Evolutionary conservation across 2,113 vertebrate genomes (phyloP).

Genomic region (Sminthopsis crassicaudata): DNA sequence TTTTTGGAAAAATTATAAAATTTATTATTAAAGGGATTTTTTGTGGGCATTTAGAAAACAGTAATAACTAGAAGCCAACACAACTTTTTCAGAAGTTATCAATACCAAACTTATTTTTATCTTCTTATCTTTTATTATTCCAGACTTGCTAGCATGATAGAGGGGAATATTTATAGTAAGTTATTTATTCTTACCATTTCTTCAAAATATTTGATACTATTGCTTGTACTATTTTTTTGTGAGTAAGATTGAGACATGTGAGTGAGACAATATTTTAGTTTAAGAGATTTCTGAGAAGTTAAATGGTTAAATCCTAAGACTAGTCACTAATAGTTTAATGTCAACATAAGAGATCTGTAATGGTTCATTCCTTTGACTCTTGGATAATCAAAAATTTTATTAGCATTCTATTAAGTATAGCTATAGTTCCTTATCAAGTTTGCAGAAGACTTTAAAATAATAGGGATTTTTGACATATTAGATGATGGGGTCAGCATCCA

Average conservation of each 20-base stretch:
- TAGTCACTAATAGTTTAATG: neutral
- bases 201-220: neutral
- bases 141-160: neutral
- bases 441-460: neutral
- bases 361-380: neutral
- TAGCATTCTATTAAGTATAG: neutral
- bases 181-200: neutral
- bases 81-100: neutral
- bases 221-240: neutral
- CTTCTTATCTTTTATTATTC: neutral
- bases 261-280: neutral
- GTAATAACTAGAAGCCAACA: neutral
- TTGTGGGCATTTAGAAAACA: neutral
- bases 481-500: neutral
- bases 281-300: neutral
- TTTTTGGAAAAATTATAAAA: neutral
- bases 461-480: neutral
- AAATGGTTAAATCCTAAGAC: neutral
- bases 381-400: neutral
- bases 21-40: neutral
- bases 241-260: neutral
- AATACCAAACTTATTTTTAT: neutral
- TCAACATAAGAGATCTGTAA: neutral
- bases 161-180: neutral
- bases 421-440: neutral